phyloP scores from a whole-genome alignment of 1,140 invertebrate species.

The Lepidurus couesii region DNA sequence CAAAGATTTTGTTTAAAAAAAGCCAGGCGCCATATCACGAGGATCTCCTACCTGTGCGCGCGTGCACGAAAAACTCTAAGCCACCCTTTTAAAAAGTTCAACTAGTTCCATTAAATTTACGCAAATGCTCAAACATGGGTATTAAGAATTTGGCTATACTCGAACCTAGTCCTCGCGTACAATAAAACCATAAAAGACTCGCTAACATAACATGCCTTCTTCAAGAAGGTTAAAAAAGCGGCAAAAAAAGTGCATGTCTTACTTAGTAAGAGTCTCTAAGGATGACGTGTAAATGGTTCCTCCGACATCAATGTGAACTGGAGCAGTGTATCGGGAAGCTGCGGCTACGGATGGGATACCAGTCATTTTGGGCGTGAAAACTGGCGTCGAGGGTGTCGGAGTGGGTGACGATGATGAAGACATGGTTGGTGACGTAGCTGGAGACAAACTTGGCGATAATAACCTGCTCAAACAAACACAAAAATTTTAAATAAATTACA shows the following conservation, averaged over 20 bases:
- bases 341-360: constrained; percentile 89
- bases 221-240: constrained; percentile 3
- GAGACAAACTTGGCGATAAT: constrained; percentile 59
- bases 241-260: constrained; percentile 46
- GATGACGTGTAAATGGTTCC: constrained; percentile 95
- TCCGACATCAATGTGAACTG: constrained; percentile 95
- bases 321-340: constrained; percentile 83
- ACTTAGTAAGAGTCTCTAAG: constrained; percentile 91
- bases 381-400: constrained; percentile 43
- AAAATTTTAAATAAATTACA: neutral
- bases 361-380: constrained; percentile 55
- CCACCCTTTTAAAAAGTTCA: too few species aligned
- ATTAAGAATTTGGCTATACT: too few species aligned
- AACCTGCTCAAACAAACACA: constrained; percentile 46
- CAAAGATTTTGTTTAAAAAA: neutral
- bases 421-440: constrained; percentile 61
- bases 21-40: too few species aligned
- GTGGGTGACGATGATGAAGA: constrained; percentile 60
- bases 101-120: too few species aligned
- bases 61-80: too few species aligned
- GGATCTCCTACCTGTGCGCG: too few species aligned
- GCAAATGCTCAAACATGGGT: too few species aligned
- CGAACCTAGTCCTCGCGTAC: neutral
- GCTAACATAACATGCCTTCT: neutral
- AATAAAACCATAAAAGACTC: neutral